A percentile compares a stretch with the other conserved stretches of the same genome.
phyloP scores from a whole-genome alignment of 92 coral and sea anemone species.

The Zoanthus sociatus region DNA sequence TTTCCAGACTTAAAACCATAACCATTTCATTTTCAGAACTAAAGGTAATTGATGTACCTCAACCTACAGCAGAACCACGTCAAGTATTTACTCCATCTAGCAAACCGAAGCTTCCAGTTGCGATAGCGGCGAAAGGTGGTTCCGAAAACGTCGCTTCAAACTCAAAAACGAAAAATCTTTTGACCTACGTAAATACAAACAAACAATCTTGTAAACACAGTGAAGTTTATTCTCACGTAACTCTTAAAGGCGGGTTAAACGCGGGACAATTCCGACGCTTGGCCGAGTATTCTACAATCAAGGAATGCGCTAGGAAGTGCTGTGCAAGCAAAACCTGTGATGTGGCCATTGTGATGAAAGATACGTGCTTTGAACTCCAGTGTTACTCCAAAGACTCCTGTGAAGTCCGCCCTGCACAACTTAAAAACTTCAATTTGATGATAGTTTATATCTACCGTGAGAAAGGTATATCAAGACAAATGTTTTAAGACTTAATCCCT shows the following conservation, averaged over 20 bases:
- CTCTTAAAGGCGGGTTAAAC: constrained; percentile 86
- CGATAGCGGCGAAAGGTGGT: not conserved
- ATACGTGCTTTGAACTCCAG: constrained; percentile 85
- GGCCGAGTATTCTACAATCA: constrained; percentile 80
- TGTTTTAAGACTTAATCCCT: not conserved
- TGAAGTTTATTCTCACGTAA: constrained; percentile 82
- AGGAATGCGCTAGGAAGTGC: constrained; percentile 84
- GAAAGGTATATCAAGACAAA: constrained; percentile 45
- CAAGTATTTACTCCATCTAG: not conserved
- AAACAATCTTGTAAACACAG: constrained; percentile 71
- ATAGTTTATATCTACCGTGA: constrained; percentile 78
- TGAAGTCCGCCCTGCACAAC: constrained; percentile 79
- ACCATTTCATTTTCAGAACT: constrained; percentile 21
- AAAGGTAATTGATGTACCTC: constrained; percentile 40
- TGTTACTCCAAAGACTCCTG: constrained; percentile 77
- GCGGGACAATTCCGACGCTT: constrained; percentile 88
- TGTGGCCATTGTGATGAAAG: constrained; percentile 86
- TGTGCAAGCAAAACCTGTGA: constrained; percentile 82
- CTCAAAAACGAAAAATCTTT: not conserved
- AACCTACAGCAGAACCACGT: constrained; percentile 23
- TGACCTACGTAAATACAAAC: not conserved
- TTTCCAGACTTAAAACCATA: not conserved
- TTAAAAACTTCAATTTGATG: constrained; percentile 76
- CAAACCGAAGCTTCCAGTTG: not conserved
- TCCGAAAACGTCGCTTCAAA: not conserved